These are phyloP conservation scores for Cottoperca gobio DNA, from an alignment of 2,797 vertebrate genomes.

Conservation along the genomic window DNA sequence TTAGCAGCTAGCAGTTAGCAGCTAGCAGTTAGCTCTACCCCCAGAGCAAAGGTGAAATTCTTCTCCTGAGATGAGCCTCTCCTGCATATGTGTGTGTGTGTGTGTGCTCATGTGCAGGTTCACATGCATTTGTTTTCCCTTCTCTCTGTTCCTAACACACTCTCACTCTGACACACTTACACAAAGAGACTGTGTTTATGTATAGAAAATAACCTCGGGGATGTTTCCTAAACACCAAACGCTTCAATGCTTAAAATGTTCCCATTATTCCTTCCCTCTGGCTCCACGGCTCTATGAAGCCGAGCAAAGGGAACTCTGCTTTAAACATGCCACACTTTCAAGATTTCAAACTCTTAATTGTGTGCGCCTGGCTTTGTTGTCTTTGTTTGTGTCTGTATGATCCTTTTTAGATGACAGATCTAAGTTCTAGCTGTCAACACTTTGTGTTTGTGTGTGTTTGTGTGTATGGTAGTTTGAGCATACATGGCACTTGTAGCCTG, in stretches of 20 bases:
- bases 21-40: not conserved
- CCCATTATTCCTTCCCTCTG: conserved; percentile 41
- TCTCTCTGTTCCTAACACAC: conserved; percentile 14
- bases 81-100: not conserved
- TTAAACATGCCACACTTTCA: conserved; percentile 50
- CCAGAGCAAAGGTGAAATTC: not conserved
- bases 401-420: conserved; percentile 31
- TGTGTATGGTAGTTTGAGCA: conserved; percentile 1
- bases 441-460: not conserved
- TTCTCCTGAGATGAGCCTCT: not conserved
- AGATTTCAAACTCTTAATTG: conserved; percentile 53
- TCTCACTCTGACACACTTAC: conserved; percentile 29
- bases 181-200: conserved; percentile 49
- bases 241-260: conserved; percentile 31
- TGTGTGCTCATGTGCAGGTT: not conserved
- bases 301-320: conserved; percentile 42
- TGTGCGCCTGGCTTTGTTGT: conserved; percentile 20
- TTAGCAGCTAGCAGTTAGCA: not conserved
- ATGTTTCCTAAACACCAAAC: conserved; percentile 57
- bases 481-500: not conserved
- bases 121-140: conserved; percentile 9
- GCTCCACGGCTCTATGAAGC: conserved; percentile 49
- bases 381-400: conserved; percentile 24
- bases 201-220: conserved; percentile 66
- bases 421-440: conserved; percentile 16